Evolutionary conservation across 2,113 vertebrate species (phyloP).

Genomic region (Rhabdornis inornatus): DNA sequence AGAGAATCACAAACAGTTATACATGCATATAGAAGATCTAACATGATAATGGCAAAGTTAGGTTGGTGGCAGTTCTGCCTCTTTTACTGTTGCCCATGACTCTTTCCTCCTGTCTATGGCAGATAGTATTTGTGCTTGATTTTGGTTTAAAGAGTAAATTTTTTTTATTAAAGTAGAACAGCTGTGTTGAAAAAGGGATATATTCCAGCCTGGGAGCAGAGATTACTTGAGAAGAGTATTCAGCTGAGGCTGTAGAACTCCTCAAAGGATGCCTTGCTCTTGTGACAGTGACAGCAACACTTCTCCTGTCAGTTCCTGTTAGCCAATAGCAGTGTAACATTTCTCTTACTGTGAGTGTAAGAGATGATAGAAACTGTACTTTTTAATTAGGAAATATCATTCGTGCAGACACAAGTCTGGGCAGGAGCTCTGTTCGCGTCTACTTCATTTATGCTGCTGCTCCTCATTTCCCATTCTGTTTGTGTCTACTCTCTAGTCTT

Average conservation of each 20-base stretch:
- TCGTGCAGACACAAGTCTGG: not conserved
- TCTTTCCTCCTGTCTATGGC: not conserved
- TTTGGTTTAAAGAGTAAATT: not conserved
- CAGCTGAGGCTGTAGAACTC: not conserved
- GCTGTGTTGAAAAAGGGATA: not conserved
- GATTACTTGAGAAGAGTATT: not conserved
- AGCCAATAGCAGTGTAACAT: not conserved
- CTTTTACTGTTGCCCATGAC: not conserved
- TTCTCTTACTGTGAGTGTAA: not conserved
- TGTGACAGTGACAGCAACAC: not conserved
- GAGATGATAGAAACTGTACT: not conserved
- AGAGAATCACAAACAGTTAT: not conserved
- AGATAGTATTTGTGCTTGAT: not conserved
- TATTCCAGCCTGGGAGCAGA: not conserved
- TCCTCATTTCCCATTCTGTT: constrained; percentile 18
- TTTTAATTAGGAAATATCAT: constrained; percentile 20
- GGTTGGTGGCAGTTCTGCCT: not conserved
- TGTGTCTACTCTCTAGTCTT: not conserved
- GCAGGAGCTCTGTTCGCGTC: not conserved
- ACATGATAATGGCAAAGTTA: not conserved
- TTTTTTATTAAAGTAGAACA: not conserved
- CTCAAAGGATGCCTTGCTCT: not conserved
- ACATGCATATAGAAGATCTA: not conserved
- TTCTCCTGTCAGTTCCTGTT: not conserved
- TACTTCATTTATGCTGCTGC: not conserved